phyloP scores from a whole-genome alignment of 2,888 invertebrate species.

The Nycteola revayana region DNA sequence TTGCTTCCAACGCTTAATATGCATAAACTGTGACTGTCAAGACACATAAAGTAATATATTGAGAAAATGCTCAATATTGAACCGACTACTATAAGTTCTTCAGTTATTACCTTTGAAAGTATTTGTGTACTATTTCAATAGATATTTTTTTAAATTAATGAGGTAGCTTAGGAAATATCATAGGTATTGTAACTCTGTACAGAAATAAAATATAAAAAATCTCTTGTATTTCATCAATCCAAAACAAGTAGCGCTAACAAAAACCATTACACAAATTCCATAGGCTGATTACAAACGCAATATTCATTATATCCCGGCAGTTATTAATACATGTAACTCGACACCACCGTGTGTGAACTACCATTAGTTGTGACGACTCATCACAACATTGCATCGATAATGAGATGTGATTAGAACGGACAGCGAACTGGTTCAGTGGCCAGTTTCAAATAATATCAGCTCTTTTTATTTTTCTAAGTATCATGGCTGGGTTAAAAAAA shows the following conservation, averaged over 20 bases:
- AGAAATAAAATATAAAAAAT: no score
- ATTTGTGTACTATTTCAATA: no score
- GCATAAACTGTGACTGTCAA: slow-evolving; percentile 48
- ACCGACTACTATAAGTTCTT: no score
- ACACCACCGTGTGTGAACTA: slow-evolving; percentile 58
- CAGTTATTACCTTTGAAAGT: no score
- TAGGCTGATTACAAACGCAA: slow-evolving; percentile 6
- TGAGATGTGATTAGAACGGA: slow-evolving; percentile 52
- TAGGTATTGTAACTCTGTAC: no score
- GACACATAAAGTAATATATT: slow-evolving; percentile 37
- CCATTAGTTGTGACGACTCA: slow-evolving; percentile 59
- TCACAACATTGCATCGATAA: slow-evolving; percentile 58
- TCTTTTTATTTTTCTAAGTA: slow-evolving; percentile 21
- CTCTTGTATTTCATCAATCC: no score
- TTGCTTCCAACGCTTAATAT: slow-evolving; percentile 42
- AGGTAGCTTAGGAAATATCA: no score
- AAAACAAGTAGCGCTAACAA: no score
- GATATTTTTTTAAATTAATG: no score
- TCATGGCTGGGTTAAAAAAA: slow-evolving; percentile 1
- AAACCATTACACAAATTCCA: slow-evolving; percentile 8
- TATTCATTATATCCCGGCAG: slow-evolving; percentile 8
- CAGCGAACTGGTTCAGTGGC: slow-evolving; percentile 31
- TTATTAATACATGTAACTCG: slow-evolving; percentile 46
- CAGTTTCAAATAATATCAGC: slow-evolving; percentile 29
- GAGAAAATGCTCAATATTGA: no score